phyloP scores from a whole-genome alignment of 2,113 vertebrate genomes.

The chimpanzee (Pan troglodytes) region NHGRI_mPanTro3-v2.1_pri NC_072408.2:30094501-30095000 shows the following conservation, averaged over 20 bases:
- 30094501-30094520: conserved; percentile 73
- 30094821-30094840: background rate
- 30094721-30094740: conserved; percentile 18
- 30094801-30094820: background rate
- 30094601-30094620: conserved; percentile 43
- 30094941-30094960: background rate
- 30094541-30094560: conserved; percentile 62
- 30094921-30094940: conserved; percentile 10
- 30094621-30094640: conserved; percentile 1
- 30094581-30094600: background rate
- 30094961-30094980: background rate
- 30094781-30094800: background rate
- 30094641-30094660: background rate
- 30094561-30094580: conserved; percentile 72
- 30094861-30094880: conserved; percentile 37
- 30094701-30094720: conserved; percentile 32
- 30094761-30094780: conserved; percentile 34
- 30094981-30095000: conserved; percentile 29
- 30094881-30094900: background rate
- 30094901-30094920: background rate
- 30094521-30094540: conserved; percentile 74
- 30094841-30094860: background rate
- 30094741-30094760: background rate
- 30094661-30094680: conserved; percentile 30
- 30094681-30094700: background rate